Evolutionary conservation across 23 tunicate genomes (phyloP).

Genomic region (Trididemnum miniatum): DNA sequence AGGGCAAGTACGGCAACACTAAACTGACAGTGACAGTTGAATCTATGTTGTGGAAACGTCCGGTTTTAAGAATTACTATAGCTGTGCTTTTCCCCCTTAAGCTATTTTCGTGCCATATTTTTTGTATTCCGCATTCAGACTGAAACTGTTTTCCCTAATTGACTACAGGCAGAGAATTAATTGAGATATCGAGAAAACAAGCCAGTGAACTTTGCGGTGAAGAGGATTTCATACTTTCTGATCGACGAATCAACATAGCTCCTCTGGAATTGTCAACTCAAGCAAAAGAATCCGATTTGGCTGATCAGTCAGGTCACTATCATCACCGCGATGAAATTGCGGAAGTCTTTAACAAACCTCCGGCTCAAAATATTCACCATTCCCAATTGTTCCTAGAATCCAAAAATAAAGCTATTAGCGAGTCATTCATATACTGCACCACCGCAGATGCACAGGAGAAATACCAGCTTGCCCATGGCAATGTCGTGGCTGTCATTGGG

Average conservation of each 20-base stretch:
- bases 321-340: not conserved
- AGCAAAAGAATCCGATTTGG: not conserved
- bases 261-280: not conserved
- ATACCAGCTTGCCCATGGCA: not conserved
- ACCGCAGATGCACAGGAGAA: constrained; percentile 7
- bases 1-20: no score
- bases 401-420: not conserved
- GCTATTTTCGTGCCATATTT: no score
- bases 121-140: no score
- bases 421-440: not conserved
- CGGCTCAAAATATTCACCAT: not conserved
- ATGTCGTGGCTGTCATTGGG: constrained; percentile 1
- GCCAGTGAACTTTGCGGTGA: not conserved
- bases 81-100: no score
- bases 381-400: not conserved
- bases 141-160: no score
- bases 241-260: not conserved
- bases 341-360: not conserved
- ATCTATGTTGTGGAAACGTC: no score
- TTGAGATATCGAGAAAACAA: no score
- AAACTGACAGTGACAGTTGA: no score
- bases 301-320: not conserved
- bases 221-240: not conserved
- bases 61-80: no score
- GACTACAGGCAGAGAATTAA: no score